Evolutionary conservation across 2,113 vertebrate species (phyloP).

Genomic region (Baryphthengus martii): DNA sequence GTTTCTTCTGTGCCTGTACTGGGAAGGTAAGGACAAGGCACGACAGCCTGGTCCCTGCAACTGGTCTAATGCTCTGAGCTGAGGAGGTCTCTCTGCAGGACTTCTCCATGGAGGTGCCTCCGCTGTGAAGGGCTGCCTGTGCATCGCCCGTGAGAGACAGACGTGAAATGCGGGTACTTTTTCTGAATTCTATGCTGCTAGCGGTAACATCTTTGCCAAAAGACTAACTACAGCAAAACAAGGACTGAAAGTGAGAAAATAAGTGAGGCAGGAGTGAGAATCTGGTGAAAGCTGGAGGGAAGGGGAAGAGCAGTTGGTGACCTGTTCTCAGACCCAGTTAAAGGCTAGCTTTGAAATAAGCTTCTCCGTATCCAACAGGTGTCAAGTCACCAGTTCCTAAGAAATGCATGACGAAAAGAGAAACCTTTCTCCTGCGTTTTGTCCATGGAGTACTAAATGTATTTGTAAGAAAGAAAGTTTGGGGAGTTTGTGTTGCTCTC

Average conservation of each 20-base stretch:
- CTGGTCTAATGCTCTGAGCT: background rate
- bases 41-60: background rate
- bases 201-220: background rate
- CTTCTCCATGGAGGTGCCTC: background rate
- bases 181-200: background rate
- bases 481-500: background rate
- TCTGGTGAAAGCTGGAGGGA: background rate
- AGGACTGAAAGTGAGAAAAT: background rate
- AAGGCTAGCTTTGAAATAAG: background rate
- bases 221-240: background rate
- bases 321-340: background rate
- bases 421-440: background rate
- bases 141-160: fast-evolving
- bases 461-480: background rate
- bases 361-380: background rate
- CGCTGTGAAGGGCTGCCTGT: background rate
- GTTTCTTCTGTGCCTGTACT: fast-evolving
- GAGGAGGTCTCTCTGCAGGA: background rate
- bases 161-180: fast-evolving
- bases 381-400: background rate
- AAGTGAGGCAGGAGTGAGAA: background rate
- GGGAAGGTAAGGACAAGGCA: background rate
- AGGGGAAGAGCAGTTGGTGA: fast-evolving
- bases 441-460: background rate
- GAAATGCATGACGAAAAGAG: background rate